Base-by-base conservation (phyloP, 1,140 invertebrate species). In the Druon quercuslanigerum region DNA sequence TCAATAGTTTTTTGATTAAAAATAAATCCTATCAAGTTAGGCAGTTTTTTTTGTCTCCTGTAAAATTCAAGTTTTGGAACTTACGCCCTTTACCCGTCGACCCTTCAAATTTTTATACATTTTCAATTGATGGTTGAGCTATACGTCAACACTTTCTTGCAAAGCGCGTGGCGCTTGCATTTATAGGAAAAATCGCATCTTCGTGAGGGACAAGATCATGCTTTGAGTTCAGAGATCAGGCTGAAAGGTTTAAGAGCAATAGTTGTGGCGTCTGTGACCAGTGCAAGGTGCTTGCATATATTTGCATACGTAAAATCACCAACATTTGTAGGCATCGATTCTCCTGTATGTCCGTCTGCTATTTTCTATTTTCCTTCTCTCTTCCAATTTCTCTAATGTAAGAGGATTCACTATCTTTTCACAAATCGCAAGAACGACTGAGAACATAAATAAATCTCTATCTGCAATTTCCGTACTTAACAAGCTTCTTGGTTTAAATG, bases 201-300 rank as follows among this genome's bases (percentile, higher is more conserved):
- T 17, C 52, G 17, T 19, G n/a, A 11, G 40, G 9, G 40, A 46
- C n/a, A 17, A 17, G 17, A 54, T 54, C 17, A 6, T 54, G 52
- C 6, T 54, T 11, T 74, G 71, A 73, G 78, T 75, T 81, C 75
- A 76, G 79, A 78, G 79, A 81, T 83, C 72, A 77, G 80, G 81
- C 83, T 83, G 81, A 82, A 84, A 84, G 83, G 85, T 83, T 84
- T 84, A 86, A 84, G 84, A 82, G 80, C 83, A 86, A 84, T 81
- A 83, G 82, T 79, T 84, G 79, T 76, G 79, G 74, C 73, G 79
- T 78, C 79, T 79, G 78, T 81, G 78, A 76, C 75, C 81, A 78
- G 79, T 78, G 82, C 82, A 83, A 84, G 82, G 80, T 84, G 83
- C 79, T 74, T 84, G 82, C 81, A 86, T 84, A 86, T 71, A 86